These are phyloP conservation scores for Drosophila kohkoa DNA, from an alignment of 1,140 invertebrate species.

Conservation along the genomic window DNA sequence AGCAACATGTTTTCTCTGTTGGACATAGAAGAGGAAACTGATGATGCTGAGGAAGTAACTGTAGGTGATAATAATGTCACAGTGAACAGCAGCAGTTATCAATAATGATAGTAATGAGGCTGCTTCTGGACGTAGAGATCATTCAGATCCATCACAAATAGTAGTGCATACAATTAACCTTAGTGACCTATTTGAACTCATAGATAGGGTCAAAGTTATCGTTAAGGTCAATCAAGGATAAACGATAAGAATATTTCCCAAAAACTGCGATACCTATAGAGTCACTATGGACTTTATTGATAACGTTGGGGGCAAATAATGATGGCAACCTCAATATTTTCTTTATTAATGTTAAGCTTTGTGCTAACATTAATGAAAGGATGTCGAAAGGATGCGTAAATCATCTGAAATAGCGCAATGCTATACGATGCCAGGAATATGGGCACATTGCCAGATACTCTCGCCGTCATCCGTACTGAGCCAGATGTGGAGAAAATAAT, in stretches of 20 bases:
- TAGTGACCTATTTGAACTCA: constrained; percentile 14
- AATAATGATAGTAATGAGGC: too few species aligned
- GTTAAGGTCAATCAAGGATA: constrained; percentile 15
- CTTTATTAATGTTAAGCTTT: constrained; percentile 24
- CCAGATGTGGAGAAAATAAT: constrained; percentile 20
- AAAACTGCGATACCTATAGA: constrained; percentile 6
- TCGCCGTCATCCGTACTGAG: constrained; percentile 13
- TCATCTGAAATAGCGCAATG: too few species aligned
- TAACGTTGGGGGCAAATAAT: neutral
- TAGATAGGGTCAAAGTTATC: neutral
- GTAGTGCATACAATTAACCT: constrained; percentile 4
- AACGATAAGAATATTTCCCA: constrained; percentile 25
- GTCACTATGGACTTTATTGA: constrained; percentile 16
- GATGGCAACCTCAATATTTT: constrained; percentile 28
- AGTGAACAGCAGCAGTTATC: too few species aligned
- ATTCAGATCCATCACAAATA: neutral
- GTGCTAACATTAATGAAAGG: neutral
- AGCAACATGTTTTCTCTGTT: too few species aligned
- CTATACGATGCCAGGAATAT: neutral
- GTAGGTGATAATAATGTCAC: too few species aligned
- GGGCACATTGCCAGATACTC: constrained; percentile 15
- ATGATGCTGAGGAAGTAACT: too few species aligned
- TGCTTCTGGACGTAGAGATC: too few species aligned
- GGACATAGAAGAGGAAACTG: too few species aligned
- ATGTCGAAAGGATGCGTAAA: too few species aligned